Evolutionary conservation across 2,113 vertebrate genomes (phyloP).

Genomic region (Lasiurus borealis): DNA sequence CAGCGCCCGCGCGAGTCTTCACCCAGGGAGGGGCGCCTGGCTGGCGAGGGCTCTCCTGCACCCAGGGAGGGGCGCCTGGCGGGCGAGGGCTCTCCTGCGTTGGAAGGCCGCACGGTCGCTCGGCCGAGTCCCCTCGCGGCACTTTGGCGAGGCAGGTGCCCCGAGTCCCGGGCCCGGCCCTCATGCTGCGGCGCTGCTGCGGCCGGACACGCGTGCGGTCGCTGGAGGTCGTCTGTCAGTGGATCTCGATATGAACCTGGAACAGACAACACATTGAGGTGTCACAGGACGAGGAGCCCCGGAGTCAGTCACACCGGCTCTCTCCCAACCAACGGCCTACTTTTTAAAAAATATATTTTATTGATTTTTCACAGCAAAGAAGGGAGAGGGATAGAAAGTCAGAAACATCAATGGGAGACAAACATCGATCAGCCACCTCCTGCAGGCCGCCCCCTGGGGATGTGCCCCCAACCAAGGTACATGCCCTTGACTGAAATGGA

Average conservation of each 20-base stretch:
- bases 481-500: no score
- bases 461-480: no score
- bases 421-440: no score
- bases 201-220: background rate
- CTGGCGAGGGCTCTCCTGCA: slow-evolving; percentile 42
- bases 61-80: background rate
- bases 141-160: background rate
- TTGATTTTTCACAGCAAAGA: no score
- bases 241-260: slow-evolving; percentile 92
- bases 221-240: slow-evolving; percentile 78
- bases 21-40: background rate
- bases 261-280: slow-evolving; percentile 70
- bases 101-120: background rate
- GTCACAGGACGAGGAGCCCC: background rate
- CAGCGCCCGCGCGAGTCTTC: background rate
- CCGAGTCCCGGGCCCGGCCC: slow-evolving; percentile 37
- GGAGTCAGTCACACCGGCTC: background rate
- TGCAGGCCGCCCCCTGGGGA: no score
- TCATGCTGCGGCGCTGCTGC: slow-evolving; percentile 47
- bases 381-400: no score
- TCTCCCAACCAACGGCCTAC: background rate
- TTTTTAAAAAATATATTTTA: no score
- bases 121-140: slow-evolving; percentile 38
- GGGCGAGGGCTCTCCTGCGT: slow-evolving; percentile 43
- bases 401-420: no score